A percentile compares a stretch with the other conserved stretches of the same genome.
These are phyloP conservation scores for Heterohyrax brucei DNA, from an alignment of 2,797 vertebrate species.

Conservation along the genomic window DNA sequence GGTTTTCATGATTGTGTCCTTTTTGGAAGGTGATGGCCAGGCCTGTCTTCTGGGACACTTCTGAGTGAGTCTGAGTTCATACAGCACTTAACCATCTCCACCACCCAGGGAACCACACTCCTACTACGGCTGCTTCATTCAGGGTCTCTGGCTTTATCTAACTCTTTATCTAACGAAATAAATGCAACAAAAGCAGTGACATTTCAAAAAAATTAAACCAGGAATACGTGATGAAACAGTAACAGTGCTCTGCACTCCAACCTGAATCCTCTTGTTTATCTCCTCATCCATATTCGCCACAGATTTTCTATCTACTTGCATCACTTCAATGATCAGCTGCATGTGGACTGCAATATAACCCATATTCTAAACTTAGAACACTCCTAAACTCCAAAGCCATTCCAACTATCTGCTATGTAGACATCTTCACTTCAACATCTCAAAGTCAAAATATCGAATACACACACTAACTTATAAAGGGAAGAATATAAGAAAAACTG, in stretches of 20 bases:
- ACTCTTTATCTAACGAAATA: neutral
- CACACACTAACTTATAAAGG: neutral
- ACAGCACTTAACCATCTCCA: neutral
- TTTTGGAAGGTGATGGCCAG: neutral
- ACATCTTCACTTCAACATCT: neutral
- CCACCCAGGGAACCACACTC: neutral
- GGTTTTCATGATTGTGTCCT: neutral
- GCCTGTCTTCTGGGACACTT: neutral
- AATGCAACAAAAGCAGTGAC: neutral
- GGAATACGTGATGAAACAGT: neutral
- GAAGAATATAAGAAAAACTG: neutral
- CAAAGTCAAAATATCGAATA: neutral
- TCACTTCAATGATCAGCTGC: neutral
- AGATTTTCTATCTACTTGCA: neutral
- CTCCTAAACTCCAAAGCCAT: neutral
- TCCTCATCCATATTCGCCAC: neutral
- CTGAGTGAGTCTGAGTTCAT: neutral
- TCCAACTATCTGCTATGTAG: neutral
- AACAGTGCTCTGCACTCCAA: neutral
- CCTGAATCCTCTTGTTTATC: neutral
- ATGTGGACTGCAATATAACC: neutral
- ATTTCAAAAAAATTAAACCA: constrained; percentile 54
- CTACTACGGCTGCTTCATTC: neutral
- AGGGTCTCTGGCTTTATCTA: neutral
- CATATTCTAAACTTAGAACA: neutral